Conservation (phyloP, 2,113 vertebrate genomes). For the Condylura cristata region DNA sequence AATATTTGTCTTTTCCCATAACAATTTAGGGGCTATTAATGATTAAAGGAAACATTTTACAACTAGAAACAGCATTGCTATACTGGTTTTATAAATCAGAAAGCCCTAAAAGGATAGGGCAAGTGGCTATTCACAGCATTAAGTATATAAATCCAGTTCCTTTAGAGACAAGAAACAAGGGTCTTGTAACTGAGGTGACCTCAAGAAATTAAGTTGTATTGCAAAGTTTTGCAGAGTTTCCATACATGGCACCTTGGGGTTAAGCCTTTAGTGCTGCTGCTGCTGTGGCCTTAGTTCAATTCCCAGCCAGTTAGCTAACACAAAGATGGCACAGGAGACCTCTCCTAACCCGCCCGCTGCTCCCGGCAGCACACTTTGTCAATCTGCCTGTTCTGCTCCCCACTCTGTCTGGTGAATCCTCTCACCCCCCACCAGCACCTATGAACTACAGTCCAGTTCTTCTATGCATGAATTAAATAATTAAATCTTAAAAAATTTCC, state of each 20-base stretch:
- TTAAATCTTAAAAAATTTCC: too few species aligned
- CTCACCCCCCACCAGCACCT: too few species aligned
- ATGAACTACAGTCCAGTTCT: too few species aligned
- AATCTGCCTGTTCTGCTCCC: too few species aligned
- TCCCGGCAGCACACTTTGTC: too few species aligned
- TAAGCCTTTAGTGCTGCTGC: too few species aligned
- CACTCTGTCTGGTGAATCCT: too few species aligned
- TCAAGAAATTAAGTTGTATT: not conserved
- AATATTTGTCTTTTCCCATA: slow-evolving; percentile 15
- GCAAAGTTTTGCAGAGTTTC: not conserved
- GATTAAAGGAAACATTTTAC: slow-evolving; percentile 20
- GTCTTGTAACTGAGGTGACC: not conserved
- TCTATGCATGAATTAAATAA: too few species aligned
- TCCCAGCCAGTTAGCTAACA: too few species aligned
- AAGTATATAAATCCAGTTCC: not conserved
- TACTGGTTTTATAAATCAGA: not conserved
- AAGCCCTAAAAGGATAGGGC: slow-evolving; percentile 1
- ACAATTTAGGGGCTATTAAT: slow-evolving; percentile 18
- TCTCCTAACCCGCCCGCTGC: too few species aligned
- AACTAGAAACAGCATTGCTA: not conserved
- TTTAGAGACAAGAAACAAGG: slow-evolving; percentile 9
- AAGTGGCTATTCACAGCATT: not conserved
- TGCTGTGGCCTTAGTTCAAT: too few species aligned
- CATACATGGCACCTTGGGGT: not conserved
- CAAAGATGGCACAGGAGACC: too few species aligned